Conservation (phyloP, 2,113 vertebrate genomes). For the Ellobius talpinus region DNA sequence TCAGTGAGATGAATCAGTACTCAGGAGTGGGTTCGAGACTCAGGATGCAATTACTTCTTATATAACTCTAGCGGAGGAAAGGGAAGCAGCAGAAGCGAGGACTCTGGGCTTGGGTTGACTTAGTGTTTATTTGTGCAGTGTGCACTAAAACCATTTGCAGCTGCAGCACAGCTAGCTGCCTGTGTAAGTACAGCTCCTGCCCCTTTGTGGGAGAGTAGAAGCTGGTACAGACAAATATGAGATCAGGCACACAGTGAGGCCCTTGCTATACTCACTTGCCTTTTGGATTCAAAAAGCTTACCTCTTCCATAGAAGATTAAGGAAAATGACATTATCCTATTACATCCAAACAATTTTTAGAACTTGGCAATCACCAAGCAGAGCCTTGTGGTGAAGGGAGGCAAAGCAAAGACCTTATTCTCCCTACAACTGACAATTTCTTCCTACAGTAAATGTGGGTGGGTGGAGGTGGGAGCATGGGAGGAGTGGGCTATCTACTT, state of each 20-base stretch:
- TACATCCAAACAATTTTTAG: constrained; percentile 42
- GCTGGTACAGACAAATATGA: background rate
- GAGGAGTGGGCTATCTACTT: background rate
- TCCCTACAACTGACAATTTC: constrained; percentile 45
- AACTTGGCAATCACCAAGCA: constrained; percentile 26
- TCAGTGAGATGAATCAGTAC: constrained; percentile 61
- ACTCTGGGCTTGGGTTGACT: constrained; percentile 37
- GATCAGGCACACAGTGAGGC: background rate
- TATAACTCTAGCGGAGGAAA: constrained; percentile 44
- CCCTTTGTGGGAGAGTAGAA: constrained; percentile 18
- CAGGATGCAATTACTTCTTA: constrained; percentile 45
- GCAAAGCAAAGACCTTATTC: constrained; percentile 47
- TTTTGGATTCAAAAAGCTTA: constrained; percentile 47
- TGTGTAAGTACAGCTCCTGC: constrained; percentile 1
- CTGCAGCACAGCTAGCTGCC: background rate
- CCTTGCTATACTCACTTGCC: background rate
- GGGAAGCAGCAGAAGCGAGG: constrained; percentile 49
- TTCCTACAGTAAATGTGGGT: background rate
- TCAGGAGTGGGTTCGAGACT: constrained; percentile 60
- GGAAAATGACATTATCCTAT: constrained; percentile 47
- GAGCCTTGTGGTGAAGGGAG: background rate
- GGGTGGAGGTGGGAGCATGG: background rate
- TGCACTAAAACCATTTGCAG: constrained; percentile 32
- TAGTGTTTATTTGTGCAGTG: constrained; percentile 5
- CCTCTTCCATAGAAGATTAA: background rate